Percentiles rank a stretch among this genome's conserved stretches.
phyloP scores from a whole-genome alignment of 2,888 invertebrate species.

The Calameuta pallipes region DNA sequence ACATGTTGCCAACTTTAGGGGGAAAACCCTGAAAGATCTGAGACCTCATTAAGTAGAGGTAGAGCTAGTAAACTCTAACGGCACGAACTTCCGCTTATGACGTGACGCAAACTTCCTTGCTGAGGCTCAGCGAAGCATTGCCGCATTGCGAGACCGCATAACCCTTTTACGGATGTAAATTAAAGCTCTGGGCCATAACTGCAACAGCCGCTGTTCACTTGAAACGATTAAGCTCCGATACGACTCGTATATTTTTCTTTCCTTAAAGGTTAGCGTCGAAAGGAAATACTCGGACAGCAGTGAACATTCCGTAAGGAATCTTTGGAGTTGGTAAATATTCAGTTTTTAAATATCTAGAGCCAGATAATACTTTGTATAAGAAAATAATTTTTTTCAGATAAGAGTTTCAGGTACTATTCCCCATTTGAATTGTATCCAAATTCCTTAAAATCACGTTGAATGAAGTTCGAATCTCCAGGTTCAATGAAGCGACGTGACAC shows the following conservation, averaged over 20 bases:
- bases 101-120: not conserved
- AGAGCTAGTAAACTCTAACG: not conserved
- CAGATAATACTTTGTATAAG: too few relatives aligned
- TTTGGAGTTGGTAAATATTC: too few relatives aligned
- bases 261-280: not conserved
- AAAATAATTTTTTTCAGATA: not conserved
- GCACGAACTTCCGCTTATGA: not conserved
- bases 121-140: not conserved
- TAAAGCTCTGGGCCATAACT: not conserved
- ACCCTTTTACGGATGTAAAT: not conserved
- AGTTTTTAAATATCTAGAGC: too few relatives aligned
- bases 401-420: not conserved
- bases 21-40: not conserved
- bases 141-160: slow-evolving; percentile 6
- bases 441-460: not conserved
- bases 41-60: not conserved
- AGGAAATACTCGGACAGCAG: too few relatives aligned
- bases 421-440: not conserved
- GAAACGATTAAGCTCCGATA: not conserved
- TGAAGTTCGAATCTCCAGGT: too few relatives aligned
- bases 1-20: not conserved
- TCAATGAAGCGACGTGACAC: not conserved
- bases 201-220: not conserved
- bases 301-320: too few relatives aligned
- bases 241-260: not conserved